Conservation (phyloP, 2,113 vertebrate species). For the Aspidoscelis tigris region DNA sequence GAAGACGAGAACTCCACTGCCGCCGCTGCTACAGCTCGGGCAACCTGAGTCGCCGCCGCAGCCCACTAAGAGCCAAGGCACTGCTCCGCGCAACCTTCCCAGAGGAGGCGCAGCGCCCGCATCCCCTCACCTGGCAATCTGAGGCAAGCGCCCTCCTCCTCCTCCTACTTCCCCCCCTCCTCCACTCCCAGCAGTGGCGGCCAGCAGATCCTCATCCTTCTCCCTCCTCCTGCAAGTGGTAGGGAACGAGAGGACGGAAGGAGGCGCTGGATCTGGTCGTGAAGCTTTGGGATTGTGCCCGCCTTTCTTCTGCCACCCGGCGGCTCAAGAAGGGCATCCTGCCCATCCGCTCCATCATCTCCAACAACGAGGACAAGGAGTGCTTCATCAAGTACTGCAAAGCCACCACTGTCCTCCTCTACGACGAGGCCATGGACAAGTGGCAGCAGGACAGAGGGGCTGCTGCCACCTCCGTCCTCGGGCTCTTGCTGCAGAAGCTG, state of each 20-base stretch:
- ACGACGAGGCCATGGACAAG: constrained; percentile 92
- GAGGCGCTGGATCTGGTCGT: no score
- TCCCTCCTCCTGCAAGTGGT: background rate
- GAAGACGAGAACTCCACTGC: no score
- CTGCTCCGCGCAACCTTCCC: background rate
- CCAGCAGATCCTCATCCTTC: background rate
- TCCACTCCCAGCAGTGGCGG: no score
- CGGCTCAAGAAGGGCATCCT: constrained; percentile 95
- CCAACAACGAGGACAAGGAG: constrained; percentile 96
- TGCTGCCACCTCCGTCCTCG: constrained; percentile 84
- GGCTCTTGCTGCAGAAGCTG: no score
- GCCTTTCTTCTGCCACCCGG: constrained; percentile 54
- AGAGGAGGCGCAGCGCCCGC: background rate
- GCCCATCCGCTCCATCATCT: constrained; percentile 95
- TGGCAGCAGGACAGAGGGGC: constrained; percentile 84
- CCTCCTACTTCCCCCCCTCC: no score
- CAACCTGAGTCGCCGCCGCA: background rate
- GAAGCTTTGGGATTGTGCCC: background rate
- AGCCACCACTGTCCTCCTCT: constrained; percentile 93
- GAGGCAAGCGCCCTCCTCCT: background rate
- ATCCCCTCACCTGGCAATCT: no score
- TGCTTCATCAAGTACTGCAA: constrained; percentile 91
- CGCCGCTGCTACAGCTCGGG: no score
- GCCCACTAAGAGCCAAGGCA: background rate
- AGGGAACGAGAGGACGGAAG: background rate